Evolutionary conservation across 2,113 vertebrate genomes (phyloP).

Genomic region (Mobula hypostoma): DNA sequence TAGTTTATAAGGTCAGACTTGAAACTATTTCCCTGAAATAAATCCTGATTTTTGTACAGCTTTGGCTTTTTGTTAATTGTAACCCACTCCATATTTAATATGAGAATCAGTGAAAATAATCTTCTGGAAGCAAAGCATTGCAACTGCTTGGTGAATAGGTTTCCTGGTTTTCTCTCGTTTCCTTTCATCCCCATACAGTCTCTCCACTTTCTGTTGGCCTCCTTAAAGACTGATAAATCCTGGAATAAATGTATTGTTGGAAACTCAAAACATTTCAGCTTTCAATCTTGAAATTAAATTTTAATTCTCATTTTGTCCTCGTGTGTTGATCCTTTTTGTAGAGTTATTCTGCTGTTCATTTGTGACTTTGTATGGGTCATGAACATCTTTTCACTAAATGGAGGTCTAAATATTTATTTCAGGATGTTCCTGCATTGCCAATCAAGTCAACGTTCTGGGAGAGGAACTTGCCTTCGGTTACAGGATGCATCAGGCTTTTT

Average conservation of each 20-base stretch:
- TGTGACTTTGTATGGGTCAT: not conserved
- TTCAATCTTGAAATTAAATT: not conserved
- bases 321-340: not conserved
- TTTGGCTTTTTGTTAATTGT: not conserved
- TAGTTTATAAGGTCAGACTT: not conserved
- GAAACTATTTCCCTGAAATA: not conserved
- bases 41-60: not conserved
- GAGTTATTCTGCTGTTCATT: not conserved
- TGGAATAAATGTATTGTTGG: not conserved
- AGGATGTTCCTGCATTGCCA: slow-evolving; percentile 79
- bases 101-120: not conserved
- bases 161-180: not conserved
- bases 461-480: slow-evolving; percentile 79
- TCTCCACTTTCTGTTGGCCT: not conserved
- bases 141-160: not conserved
- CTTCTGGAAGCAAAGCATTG: not conserved
- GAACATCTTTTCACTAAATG: not conserved
- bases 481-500: slow-evolving; percentile 70
- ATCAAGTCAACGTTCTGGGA: slow-evolving; percentile 81
- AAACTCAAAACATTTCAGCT: not conserved
- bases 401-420: slow-evolving; percentile 37
- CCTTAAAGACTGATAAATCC: not conserved
- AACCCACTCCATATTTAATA: not conserved
- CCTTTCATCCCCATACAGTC: too few species aligned
- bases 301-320: not conserved